These are phyloP conservation scores for Tachysurus vachellii DNA, from an alignment of 2,113 vertebrate species.

Conservation along the genomic window DNA sequence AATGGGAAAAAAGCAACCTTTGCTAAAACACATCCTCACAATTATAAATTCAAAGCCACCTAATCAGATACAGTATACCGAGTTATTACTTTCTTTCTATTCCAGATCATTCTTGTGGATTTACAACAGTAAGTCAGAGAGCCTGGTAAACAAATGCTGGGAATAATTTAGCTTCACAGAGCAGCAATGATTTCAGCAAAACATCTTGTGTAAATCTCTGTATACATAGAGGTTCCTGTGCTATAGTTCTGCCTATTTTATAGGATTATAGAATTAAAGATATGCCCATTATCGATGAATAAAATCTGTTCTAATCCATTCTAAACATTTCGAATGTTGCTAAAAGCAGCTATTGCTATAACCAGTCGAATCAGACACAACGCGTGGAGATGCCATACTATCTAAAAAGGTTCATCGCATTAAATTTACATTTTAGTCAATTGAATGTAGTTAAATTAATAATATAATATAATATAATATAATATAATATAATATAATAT, in stretches of 20 bases:
- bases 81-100: background rate
- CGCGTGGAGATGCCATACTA: background rate
- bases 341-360: background rate
- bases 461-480: too few relatives aligned
- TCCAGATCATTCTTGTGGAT: constrained; percentile 47
- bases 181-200: constrained; percentile 43
- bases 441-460: background rate
- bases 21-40: background rate
- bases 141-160: constrained; percentile 60
- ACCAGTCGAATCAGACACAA: background rate
- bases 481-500: too few relatives aligned
- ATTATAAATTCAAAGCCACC: background rate
- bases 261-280: background rate
- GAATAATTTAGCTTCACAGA: constrained; percentile 64
- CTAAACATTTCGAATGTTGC: background rate
- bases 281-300: background rate
- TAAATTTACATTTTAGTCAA: background rate
- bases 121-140: constrained; percentile 56
- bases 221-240: background rate
- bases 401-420: background rate
- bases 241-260: background rate
- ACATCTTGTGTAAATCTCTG: background rate
- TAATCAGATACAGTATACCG: background rate
- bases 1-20: background rate
- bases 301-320: background rate